Conservation (phyloP, 2,888 invertebrate genomes). For the Melolontha melolontha region DNA sequence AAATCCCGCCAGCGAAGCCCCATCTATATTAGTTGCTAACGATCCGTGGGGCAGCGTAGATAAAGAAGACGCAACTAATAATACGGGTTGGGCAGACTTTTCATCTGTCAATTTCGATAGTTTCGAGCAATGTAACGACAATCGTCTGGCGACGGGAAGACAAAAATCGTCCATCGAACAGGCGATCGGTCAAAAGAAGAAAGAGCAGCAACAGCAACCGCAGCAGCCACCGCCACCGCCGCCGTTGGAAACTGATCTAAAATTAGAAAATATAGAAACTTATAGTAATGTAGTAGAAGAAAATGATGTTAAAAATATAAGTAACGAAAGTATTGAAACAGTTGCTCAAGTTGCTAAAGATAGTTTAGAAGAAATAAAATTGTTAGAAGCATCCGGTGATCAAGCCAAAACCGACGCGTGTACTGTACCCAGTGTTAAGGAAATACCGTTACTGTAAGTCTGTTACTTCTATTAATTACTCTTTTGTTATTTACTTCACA, state of each 20-base stretch:
- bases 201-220: background rate
- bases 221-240: constrained; percentile 12
- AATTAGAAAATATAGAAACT: constrained; percentile 54
- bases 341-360: constrained; percentile 47
- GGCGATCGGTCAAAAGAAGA: constrained; percentile 1
- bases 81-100: constrained; percentile 65
- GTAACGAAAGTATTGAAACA: constrained; percentile 25
- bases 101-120: constrained; percentile 56
- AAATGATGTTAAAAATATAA: constrained; percentile 38
- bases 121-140: constrained; percentile 56
- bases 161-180: constrained; percentile 11
- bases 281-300: constrained; percentile 44
- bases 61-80: constrained; percentile 43
- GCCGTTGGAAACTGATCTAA: constrained; percentile 51
- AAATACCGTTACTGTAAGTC: constrained; percentile 32
- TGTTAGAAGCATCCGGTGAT: constrained; percentile 41
- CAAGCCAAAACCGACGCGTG: constrained; percentile 40
- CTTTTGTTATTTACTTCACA: too few relatives aligned
- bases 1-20: constrained; percentile 51
- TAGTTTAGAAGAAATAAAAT: constrained; percentile 33
- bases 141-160: constrained; percentile 28
- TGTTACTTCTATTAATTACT: background rate
- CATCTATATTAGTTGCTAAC: constrained; percentile 42
- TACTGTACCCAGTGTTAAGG: constrained; percentile 10
- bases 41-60: constrained; percentile 58